Evolutionary conservation across 1,140 invertebrate genomes (phyloP).

Genomic region (Rhopalosiphum maidis): DNA sequence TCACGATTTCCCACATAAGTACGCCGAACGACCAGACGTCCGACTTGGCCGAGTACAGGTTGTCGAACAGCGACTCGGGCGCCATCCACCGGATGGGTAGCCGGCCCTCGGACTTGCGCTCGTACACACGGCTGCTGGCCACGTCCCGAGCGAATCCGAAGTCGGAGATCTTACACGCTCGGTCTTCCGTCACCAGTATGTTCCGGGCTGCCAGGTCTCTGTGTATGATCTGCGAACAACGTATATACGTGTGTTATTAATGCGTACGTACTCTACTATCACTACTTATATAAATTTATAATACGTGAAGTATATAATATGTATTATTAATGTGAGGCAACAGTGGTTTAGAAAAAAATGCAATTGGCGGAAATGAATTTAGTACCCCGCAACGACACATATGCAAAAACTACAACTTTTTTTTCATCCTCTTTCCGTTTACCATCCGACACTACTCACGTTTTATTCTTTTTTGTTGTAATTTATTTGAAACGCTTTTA

Average conservation of each 20-base stretch:
- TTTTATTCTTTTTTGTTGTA: too few relatives aligned
- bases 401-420: too few relatives aligned
- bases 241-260: neutral
- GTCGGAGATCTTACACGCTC: slow-evolving; percentile 91
- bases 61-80: slow-evolving; percentile 89
- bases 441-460: too few relatives aligned
- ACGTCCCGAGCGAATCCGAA: slow-evolving; percentile 92
- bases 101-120: slow-evolving; percentile 86
- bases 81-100: slow-evolving; percentile 88
- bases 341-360: too few relatives aligned
- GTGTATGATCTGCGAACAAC: slow-evolving; percentile 79
- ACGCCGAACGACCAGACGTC: slow-evolving; percentile 95
- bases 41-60: slow-evolving; percentile 88
- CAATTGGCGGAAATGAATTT: too few relatives aligned
- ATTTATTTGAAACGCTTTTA: too few relatives aligned
- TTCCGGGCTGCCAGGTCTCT: slow-evolving; percentile 91
- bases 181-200: slow-evolving; percentile 84
- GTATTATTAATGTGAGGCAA: too few relatives aligned
- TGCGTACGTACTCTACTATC: too few relatives aligned
- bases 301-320: too few relatives aligned
- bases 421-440: too few relatives aligned
- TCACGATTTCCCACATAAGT: slow-evolving; percentile 91
- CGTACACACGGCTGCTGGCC: slow-evolving; percentile 83
- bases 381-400: too few relatives aligned
- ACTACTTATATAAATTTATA: too few relatives aligned